These are phyloP conservation scores for Xanthia togata DNA, from an alignment of 2,888 invertebrate species.

Conservation along the genomic window DNA sequence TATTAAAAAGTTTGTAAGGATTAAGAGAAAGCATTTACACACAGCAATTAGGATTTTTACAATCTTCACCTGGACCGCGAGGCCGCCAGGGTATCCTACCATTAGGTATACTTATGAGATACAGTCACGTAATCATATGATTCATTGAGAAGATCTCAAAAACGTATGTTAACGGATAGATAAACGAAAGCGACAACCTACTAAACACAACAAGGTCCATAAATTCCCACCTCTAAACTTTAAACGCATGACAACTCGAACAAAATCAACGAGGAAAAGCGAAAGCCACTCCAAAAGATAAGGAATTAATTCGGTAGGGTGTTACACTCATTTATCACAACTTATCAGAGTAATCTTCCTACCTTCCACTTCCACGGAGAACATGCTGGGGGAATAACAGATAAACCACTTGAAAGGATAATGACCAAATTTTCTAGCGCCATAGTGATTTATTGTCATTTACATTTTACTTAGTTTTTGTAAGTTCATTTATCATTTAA, in stretches of 20 bases:
- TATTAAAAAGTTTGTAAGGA: too few relatives aligned
- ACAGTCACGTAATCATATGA: not conserved
- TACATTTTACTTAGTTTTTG: constrained; percentile 35
- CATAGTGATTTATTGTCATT: constrained; percentile 53
- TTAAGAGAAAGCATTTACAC: not conserved
- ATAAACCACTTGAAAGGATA: constrained; percentile 63
- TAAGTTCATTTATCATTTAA: constrained; percentile 25
- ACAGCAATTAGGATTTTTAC: not conserved
- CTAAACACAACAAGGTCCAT: constrained; percentile 1
- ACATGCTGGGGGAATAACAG: constrained; percentile 54
- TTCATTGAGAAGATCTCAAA: not conserved
- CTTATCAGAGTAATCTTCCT: constrained; percentile 57
- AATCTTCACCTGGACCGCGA: too few relatives aligned
- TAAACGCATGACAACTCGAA: constrained; percentile 30
- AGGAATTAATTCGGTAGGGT: constrained; percentile 54
- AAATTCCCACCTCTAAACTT: constrained; percentile 15
- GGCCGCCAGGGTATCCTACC: not conserved
- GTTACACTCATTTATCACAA: constrained; percentile 62
- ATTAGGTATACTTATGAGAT: not conserved
- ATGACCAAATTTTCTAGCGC: constrained; percentile 57
- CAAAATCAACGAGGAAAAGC: constrained; percentile 41
- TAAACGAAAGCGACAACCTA: too few relatives aligned
- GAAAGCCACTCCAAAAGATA: constrained; percentile 49
- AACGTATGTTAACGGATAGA: not conserved
- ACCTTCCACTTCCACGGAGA: constrained; percentile 26